Evolutionary conservation across 2,888 invertebrate species (phyloP), one percentile per base, ranked within the genome.

Genomic region (Yponomeuta malinellus): DNA sequence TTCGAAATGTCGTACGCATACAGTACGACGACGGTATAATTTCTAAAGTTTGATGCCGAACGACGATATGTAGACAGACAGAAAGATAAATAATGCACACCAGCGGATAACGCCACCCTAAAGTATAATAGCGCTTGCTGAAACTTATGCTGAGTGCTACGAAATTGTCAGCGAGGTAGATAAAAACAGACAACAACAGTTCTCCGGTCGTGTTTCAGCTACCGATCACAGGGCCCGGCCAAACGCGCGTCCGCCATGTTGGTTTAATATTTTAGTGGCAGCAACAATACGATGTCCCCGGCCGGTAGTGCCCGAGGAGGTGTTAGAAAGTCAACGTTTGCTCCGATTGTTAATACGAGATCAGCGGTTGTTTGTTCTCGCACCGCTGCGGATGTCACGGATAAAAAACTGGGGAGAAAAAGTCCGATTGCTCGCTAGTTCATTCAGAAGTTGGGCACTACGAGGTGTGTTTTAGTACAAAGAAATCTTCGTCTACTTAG

Each of bases 221-320:
- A 85, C 85, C 77, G 86, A 87, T 84, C 81, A 79, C 79, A 80
- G 78, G 63, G 68, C 68, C 43, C 29, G n/a, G 79, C 83, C 86
- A 87, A 87, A 89, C 82, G 85, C 74, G 73, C 75, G 75, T 76
- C 84, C 86, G 87, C 52, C 52, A 74, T 86, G 79, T 90, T 90
- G 86, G 80, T 81, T 84, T 86, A 83, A 85, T 86, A 78, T 78
- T 80, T 90, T 90, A 87, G 87, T 83, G 79, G 78, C 74, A 73
- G 77, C 78, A 76, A 78, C 74, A 78, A 80, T 83, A 80, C 82
- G 80, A 79, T 85, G 87, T 85, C 80, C 77, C 81, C 82, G 79
- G 84, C 81, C 48, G 85, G 84, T 81, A 80, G 78, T 78, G 43
- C 6, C 43, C 43, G 43, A 8, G 79, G 80, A 82, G 79, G 83